Conservation (phyloP, 2,113 vertebrate species). For the Anser brachyrhynchus region DNA sequence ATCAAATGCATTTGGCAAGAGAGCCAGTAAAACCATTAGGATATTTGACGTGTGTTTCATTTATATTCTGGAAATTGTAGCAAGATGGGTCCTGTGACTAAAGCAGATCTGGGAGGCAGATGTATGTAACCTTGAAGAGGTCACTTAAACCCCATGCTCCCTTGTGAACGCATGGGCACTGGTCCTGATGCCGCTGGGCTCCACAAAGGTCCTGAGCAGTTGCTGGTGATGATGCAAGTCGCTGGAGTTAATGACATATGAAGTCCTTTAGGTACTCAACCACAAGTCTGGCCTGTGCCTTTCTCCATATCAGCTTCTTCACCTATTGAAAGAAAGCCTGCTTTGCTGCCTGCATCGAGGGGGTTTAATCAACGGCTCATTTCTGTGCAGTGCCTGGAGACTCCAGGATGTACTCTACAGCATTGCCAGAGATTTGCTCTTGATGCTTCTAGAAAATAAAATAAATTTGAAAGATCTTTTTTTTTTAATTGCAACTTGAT, state of each 20-base stretch:
- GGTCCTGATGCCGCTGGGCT: rapidly evolving
- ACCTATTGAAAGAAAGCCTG: not conserved
- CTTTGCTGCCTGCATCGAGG: not conserved
- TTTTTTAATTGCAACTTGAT: not conserved
- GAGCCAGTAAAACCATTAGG: not conserved
- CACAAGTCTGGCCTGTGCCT: not conserved
- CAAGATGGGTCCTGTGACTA: not conserved
- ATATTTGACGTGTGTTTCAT: not conserved
- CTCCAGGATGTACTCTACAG: no score
- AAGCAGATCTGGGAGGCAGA: not conserved
- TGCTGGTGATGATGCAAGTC: rapidly evolving
- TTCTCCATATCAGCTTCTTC: not conserved
- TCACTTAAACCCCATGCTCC: not conserved
- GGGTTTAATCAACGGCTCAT: not conserved
- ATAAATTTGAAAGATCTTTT: rapidly evolving
- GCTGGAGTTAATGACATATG: not conserved
- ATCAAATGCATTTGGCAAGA: not conserved
- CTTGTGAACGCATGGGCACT: not conserved
- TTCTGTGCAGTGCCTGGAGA: not conserved
- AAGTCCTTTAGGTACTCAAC: not conserved
- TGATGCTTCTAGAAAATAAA: not conserved
- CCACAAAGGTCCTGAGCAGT: not conserved
- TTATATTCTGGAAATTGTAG: not conserved
- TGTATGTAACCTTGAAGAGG: not conserved
- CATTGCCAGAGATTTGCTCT: not conserved